Conservation (phyloP, 2,113 vertebrate species). For the Pristiophorus japonicus region DNA sequence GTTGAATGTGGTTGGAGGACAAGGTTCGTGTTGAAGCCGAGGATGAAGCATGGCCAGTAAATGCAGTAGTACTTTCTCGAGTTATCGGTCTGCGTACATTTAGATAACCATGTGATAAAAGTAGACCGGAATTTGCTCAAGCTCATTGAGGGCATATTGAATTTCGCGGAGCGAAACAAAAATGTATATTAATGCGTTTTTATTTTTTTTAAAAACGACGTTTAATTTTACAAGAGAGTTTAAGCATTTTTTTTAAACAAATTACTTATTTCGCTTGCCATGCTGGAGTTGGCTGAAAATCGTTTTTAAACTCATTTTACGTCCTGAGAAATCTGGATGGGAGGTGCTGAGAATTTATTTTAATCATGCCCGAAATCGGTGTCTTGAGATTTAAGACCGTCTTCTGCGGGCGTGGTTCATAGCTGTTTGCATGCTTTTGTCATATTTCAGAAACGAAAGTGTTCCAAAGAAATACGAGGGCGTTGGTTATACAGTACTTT, state of each 20-base stretch:
- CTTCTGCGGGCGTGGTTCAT: background rate
- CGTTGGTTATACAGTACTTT: background rate
- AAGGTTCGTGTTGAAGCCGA: background rate
- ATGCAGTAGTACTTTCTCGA: conserved; percentile 2
- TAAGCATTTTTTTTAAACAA: background rate
- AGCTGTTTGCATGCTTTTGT: background rate
- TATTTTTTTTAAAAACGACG: background rate
- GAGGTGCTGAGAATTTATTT: conserved; percentile 6
- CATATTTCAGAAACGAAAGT: background rate
- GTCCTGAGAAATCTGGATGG: background rate
- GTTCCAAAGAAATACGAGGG: background rate
- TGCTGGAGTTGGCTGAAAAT: background rate
- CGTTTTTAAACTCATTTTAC: background rate
- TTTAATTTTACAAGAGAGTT: background rate
- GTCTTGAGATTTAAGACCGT: background rate
- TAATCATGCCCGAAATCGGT: background rate
- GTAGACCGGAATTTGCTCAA: background rate
- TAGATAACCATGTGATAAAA: conserved; percentile 7
- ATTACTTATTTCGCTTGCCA: background rate
- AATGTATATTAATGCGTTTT: background rate
- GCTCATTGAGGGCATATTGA: background rate
- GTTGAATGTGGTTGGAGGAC: background rate
- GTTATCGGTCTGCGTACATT: background rate
- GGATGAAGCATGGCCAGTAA: conserved; percentile 27
- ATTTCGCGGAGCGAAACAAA: background rate